Percentiles rank a stretch among this genome's conserved stretches.
Conservation (phyloP, 2,113 vertebrate genomes). For the Oophaga pumilio region DNA sequence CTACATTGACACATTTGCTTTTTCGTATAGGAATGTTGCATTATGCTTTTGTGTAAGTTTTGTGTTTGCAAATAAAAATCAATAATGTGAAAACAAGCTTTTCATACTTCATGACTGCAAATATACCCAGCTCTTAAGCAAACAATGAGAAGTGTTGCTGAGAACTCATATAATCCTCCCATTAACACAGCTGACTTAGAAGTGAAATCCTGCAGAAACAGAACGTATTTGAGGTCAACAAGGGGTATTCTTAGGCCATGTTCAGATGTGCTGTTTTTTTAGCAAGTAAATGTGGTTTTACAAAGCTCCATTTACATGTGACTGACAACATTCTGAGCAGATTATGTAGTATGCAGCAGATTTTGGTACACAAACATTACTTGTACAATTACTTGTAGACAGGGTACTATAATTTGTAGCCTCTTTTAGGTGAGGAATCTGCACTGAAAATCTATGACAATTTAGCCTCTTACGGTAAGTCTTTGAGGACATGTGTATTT, state of each 20-base stretch:
- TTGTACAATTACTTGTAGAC: too few species aligned
- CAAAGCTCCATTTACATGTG: background rate
- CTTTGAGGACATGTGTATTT: too few species aligned
- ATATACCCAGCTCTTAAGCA: constrained; percentile 17
- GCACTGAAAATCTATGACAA: too few species aligned
- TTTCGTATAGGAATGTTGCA: background rate
- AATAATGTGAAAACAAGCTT: constrained; percentile 1
- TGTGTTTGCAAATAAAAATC: constrained; percentile 17
- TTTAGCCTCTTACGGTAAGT: too few species aligned
- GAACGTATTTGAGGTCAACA: background rate
- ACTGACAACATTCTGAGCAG: too few species aligned
- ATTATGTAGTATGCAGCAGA: too few species aligned
- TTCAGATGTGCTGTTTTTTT: background rate
- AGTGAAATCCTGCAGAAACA: background rate
- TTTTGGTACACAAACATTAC: too few species aligned
- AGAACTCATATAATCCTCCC: constrained; percentile 27
- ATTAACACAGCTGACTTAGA: background rate
- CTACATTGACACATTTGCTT: background rate
- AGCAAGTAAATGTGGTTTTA: background rate
- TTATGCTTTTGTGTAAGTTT: constrained; percentile 12
- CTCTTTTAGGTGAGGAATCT: too few species aligned
- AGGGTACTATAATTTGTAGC: too few species aligned
- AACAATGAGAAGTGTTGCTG: constrained; percentile 16
- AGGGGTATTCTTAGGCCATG: background rate
- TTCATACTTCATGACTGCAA: constrained; percentile 11